phyloP scores from a whole-genome alignment of 2,888 invertebrate species.

The Chalcosyrphus nemorum region DNA sequence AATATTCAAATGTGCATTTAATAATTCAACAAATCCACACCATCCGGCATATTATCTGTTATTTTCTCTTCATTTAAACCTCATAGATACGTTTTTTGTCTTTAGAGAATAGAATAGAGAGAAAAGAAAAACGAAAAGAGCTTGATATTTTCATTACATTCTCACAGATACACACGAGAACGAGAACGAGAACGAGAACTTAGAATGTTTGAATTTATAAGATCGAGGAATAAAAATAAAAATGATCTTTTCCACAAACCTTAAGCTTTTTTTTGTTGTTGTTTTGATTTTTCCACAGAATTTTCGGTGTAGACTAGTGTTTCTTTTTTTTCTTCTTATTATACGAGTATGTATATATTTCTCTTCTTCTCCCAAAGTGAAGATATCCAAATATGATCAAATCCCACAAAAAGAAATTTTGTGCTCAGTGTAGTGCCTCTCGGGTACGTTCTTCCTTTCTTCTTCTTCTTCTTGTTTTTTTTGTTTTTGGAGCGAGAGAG shows the following conservation, averaged over 20 bases:
- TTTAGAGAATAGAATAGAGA: neutral
- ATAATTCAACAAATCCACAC: conserved; percentile 22
- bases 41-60: conserved; percentile 24
- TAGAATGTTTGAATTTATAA: conserved; percentile 8
- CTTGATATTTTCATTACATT: conserved; percentile 35
- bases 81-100: conserved; percentile 37
- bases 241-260: conserved; percentile 71
- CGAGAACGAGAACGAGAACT: no score
- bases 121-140: conserved; percentile 18
- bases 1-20: conserved; percentile 36
- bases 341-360: neutral
- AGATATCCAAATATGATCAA: conserved; percentile 65
- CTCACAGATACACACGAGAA: conserved; percentile 30
- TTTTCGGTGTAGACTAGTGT: no score
- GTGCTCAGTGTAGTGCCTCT: no score
- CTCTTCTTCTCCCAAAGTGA: conserved; percentile 43
- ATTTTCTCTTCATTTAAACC: conserved; percentile 39
- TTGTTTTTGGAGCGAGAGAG: no score
- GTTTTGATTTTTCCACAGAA: conserved; percentile 54
- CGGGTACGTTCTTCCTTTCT: neutral
- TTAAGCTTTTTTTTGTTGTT: conserved; percentile 54
- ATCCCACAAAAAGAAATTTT: conserved; percentile 1
- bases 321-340: neutral
- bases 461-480: no score
- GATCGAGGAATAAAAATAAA: conserved; percentile 66